Conservation (phyloP, 2,888 invertebrate species). For the Dioctria rufipes region DNA sequence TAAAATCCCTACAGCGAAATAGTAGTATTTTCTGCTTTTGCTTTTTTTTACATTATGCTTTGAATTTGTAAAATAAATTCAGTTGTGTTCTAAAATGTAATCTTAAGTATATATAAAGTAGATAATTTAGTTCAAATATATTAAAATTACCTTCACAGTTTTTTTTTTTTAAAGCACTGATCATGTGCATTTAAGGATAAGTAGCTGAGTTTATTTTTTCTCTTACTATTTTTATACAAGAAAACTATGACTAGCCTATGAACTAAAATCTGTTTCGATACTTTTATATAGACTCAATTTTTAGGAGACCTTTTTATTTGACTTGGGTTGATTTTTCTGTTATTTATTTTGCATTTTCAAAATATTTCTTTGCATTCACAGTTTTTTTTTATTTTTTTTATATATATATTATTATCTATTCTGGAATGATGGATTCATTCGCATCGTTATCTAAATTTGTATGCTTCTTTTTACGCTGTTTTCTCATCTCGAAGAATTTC, state of each 20-base stretch:
- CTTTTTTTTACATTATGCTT: neutral
- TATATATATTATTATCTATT: constrained; percentile 45
- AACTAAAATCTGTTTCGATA: constrained; percentile 35
- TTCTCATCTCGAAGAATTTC: constrained; percentile 66
- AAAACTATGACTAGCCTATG: constrained; percentile 37
- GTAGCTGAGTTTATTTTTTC: constrained; percentile 29
- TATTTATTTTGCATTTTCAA: neutral
- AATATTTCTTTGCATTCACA: constrained; percentile 1
- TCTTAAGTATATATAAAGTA: constrained; percentile 23
- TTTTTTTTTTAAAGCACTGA: neutral
- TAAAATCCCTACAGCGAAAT: neutral
- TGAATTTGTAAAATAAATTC: constrained; percentile 51
- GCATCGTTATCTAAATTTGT: constrained; percentile 34
- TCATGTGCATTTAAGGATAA: neutral
- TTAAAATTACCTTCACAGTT: constrained; percentile 35
- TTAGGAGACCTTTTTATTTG: constrained; percentile 41
- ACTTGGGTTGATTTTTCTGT: neutral
- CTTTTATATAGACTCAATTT: constrained; percentile 4
- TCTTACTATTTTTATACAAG: constrained; percentile 30
- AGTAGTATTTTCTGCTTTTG: neutral
- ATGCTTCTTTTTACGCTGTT: constrained; percentile 64
- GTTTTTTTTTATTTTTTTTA: constrained; percentile 1
- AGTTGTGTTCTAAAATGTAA: constrained; percentile 14
- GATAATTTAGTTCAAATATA: constrained; percentile 27
- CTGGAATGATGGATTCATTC: constrained; percentile 61